Evolutionary conservation across 2,113 vertebrate genomes (phyloP), one percentile per base, ranked within the genome.

Genomic region (Anguilla japonica): DNA sequence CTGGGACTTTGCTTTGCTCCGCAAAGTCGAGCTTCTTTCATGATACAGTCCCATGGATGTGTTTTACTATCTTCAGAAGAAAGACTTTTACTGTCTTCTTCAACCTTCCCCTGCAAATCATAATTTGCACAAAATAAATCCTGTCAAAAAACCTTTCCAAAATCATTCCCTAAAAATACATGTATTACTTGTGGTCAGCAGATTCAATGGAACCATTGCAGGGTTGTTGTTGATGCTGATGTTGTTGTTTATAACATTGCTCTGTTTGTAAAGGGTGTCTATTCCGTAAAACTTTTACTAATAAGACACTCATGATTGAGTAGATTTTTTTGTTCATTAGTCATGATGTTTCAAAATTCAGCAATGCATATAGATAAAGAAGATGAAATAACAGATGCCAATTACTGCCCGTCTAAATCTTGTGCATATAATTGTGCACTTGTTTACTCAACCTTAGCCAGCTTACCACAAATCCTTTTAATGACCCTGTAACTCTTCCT

Each of bases 301-400:
- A n/a, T 29, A 78, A 29, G 29, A 78, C 26, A 78, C 26, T 78
- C 26, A 3, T 13, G 26, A 9, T 16, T 40, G 78, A 40, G 86
- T 86, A 91, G 90, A 88, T 89, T 90, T 86, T 41, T 56, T 5
- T 20, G 85, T 53, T 83, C 53, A 56, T 63, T 84, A 85, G 80
- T 80, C 22, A 43, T 86, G 89, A 88, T 87, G 86, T 91, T 90
- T 84, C 87, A 83, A 88, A 90, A 91, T 91, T 39, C 46, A 81
- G 79, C 85, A 71, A 50, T 46, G 83, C 67, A n/a, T 71, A 20
- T 60, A 3, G 57, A 20, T 67, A 86, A 85, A 79, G 67, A 39
- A 39, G 15, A 84, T n/a, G 16, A 85, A 75, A 86, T 89, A 89
- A 87, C 90, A 92, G 89, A 89, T 91, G 90, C 88, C 91, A 92